Evolutionary conservation across 1,140 invertebrate species (phyloP), one percentile per base, ranked within the genome.

Genomic region (Ceratoteleas bidentatus): DNA sequence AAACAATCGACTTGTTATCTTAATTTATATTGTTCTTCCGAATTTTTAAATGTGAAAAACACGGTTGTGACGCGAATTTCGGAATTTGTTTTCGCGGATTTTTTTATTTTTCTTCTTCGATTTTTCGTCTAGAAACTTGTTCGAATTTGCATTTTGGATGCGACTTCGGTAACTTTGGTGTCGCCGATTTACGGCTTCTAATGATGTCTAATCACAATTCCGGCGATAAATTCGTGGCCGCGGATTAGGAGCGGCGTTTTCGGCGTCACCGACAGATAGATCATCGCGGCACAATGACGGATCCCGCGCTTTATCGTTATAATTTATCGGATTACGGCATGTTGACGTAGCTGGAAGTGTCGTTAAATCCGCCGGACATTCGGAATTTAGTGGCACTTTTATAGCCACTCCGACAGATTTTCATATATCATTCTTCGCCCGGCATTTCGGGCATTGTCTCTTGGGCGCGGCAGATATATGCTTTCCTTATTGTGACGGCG

Each of bases 271-370:
- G 32, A 56, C 14, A 24, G 16, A 52, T 57, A 53, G 57, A 33
- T 16, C 14, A 1, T 53, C 14, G 13, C 24, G 33, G 33, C 10
- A 53, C 16, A 60, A 77, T 62, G 58, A 74, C 52, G 65, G 57
- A 53, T 74, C 64, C 70, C n/a, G n/a, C 14, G 32, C 24, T 62
- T 69, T 49, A 70, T 62, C 70, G 77, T 74, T 81, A 81, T 81
- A 81, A 74, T 81, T 81, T 74, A 81, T 58, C 57, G 65, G 77
- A 80, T 80, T 80, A 80, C 47, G 57, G 62, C 50, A 74, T 53
- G 50, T 73, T 69, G 77, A 80, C 64, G 64, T 40, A 80, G 62
- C 62, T 62, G 69, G 77, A 62, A 68, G n/a, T 56, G 56, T 56
- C 62, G 56, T 73, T 73, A 68, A 80, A 73, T 73, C 62, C 66